Base-by-base conservation (phyloP, 2,797 vertebrate genomes). In the Lutjanus campechanus region DNA sequence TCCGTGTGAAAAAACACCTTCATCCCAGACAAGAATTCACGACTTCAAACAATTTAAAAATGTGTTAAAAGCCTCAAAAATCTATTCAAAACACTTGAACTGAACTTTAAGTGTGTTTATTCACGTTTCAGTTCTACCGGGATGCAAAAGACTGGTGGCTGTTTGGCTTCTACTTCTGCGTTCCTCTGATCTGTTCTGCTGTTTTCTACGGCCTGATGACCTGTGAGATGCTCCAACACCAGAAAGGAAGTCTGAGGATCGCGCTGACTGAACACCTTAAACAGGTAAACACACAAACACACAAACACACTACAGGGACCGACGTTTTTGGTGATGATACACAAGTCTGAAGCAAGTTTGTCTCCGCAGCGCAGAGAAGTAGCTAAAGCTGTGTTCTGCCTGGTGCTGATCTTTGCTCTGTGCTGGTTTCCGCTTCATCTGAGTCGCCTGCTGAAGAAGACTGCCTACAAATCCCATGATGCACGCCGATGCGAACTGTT, bases 371-470 rank as follows among this genome's bases (percentile, higher is more conserved):
- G 98, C 0, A 94, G 97, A 76, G 98, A 99, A 90, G 97, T 99
- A 17, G 98, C 98, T 0, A 99, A 98, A 86, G 97, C 97, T 0
- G 97, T 99, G 19, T 99, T 99, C 95, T 97, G 96, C 82, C 94
- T 99, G 91, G 98, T 99, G 1, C 81, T 99, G 81, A 97, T 99
- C 89, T 99, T 99, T 75, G 96, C 97, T 29, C 96, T 99, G 47
- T 99, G 98, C 95, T 99, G 98, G 98, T 97, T 98, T 72, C 98
- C 98, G 11, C 96, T 99, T 16, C 98, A 99, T 54, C 92, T 99
- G 82, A 98, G 97, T 78, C 96, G 97, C 61, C 96, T 99, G 80
- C 93, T 99, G 86, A 99, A 98, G 95, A 96, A 95, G 87, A 97
- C 92, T 1, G 84, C 95, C 36, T 98, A 99, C 76, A 89, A 93